Evolutionary conservation across 2,113 vertebrate species (phyloP).

Genomic region (Chaetodon auriga): DNA sequence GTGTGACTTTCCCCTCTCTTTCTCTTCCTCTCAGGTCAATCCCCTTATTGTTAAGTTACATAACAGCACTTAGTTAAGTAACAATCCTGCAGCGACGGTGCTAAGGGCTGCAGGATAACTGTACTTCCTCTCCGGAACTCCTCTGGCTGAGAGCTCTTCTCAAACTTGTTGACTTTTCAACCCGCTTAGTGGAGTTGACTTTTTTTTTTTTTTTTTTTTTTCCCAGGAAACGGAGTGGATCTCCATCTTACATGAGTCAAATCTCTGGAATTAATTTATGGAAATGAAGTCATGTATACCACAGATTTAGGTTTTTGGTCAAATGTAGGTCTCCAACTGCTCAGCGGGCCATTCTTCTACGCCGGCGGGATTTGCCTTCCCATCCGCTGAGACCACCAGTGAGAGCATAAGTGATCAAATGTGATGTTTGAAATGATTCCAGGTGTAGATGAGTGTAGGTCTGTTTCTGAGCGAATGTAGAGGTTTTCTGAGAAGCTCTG

Average conservation of each 20-base stretch:
- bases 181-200: constrained; percentile 32
- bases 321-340: constrained; percentile 46
- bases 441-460: constrained; percentile 4
- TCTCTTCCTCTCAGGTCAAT: constrained; percentile 59
- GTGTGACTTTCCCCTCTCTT: constrained; percentile 47
- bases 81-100: constrained; percentile 49
- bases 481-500: not conserved
- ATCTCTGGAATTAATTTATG: constrained; percentile 65
- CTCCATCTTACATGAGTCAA: constrained; percentile 42
- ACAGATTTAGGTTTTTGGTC: constrained; percentile 30
- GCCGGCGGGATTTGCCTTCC: constrained; percentile 14
- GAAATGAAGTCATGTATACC: constrained; percentile 57
- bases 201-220: constrained; percentile 31
- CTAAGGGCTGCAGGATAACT: constrained; percentile 58
- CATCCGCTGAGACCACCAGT: constrained; percentile 22
- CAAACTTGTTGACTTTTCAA: constrained; percentile 73
- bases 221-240: constrained; percentile 45
- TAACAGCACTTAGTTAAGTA: constrained; percentile 71
- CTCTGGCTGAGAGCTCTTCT: constrained; percentile 58
- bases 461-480: not conserved
- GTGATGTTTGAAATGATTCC: constrained; percentile 33
- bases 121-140: constrained; percentile 60
- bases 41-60: constrained; percentile 70
- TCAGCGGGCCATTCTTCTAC: constrained; percentile 32
- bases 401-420: constrained; percentile 25